Evolutionary conservation across 1,140 invertebrate species (phyloP).

Genomic region (Riptortus pedestris): DNA sequence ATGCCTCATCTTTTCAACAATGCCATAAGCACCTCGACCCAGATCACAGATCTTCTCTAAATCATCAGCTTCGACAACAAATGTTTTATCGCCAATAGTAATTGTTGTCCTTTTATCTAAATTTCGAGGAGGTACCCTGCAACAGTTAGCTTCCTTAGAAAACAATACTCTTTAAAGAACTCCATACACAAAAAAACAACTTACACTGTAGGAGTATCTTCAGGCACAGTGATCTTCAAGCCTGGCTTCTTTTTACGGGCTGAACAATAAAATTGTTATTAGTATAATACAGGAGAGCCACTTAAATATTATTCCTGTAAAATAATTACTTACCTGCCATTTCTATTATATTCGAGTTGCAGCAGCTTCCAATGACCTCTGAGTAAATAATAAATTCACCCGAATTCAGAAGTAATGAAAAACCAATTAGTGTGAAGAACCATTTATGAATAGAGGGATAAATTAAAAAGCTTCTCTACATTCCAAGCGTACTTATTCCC

Average conservation of each 20-base stretch:
- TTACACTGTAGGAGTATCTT: conserved; percentile 7
- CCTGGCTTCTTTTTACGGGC: background rate
- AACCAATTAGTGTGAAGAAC: background rate
- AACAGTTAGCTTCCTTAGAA: background rate
- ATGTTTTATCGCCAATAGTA: conserved; percentile 72
- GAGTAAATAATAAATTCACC: too few species aligned
- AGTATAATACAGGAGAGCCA: background rate
- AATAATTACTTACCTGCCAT: background rate
- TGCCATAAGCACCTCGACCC: conserved; percentile 89
- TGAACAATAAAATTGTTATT: background rate
- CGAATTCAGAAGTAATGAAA: background rate
- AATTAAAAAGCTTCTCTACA: too few species aligned
- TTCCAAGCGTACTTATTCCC: background rate
- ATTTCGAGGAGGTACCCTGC: conserved; percentile 64
- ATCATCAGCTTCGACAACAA: conserved; percentile 85
- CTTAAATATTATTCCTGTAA: background rate
- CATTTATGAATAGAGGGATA: background rate
- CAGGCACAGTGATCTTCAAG: background rate
- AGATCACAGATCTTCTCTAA: conserved; percentile 77
- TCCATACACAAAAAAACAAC: background rate
- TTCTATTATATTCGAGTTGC: background rate
- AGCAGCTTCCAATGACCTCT: too few species aligned
- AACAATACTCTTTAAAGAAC: background rate
- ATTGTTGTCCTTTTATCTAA: conserved; percentile 76
- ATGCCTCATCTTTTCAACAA: conserved; percentile 93